Evolutionary conservation across 2,113 vertebrate genomes (phyloP), one percentile per base, ranked within the genome.

Genomic region (Amphiprion percula): DNA sequence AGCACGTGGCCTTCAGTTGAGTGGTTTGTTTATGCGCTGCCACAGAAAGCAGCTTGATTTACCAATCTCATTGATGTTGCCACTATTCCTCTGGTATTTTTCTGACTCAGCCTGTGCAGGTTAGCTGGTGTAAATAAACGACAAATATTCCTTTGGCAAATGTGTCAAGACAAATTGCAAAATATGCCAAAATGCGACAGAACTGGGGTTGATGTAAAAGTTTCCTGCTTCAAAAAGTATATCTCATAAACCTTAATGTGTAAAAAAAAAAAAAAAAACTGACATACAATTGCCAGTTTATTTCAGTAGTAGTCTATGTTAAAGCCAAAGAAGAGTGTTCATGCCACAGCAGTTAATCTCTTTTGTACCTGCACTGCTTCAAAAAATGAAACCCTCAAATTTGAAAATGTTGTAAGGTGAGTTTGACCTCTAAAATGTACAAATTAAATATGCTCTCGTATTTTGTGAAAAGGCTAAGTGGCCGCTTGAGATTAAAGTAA

Each of bases 11-110:
- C 91, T 90, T 88, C 66, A 80, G 50, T 64, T 62, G 81, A 90
- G 86, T 78, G 84, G 74, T 80, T 88, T 88, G 80, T 90, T 90
- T 89, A 37, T 71, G 63, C 67, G 63, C 62, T 69, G 61, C 56
- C 21, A 64, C 76, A 68, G 50, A 56, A 16, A 75, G 85, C 17
- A 0, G 74, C 71, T 68, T 82, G 83, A 88, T 90, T 88, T 86
- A 84, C 78, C 58, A 72, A 84, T 54, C 75, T 83, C 49, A 73
- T 59, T 69, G 33, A 82, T 83, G 84, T 74, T 1, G 54, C 66
- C 60, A 44, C 66, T 60, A 26, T 82, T 65, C 23, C 24, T 28
- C 44, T 24, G 46, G 68, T 77, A 55, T 69, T 86, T 71, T 70
- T 74, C 52, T 74, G 62, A 72, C 64, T 78, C 14, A 28, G 10